Evolutionary conservation across 2,888 invertebrate genomes (phyloP).

Genomic region (Gonocerus acuteangulatus): DNA sequence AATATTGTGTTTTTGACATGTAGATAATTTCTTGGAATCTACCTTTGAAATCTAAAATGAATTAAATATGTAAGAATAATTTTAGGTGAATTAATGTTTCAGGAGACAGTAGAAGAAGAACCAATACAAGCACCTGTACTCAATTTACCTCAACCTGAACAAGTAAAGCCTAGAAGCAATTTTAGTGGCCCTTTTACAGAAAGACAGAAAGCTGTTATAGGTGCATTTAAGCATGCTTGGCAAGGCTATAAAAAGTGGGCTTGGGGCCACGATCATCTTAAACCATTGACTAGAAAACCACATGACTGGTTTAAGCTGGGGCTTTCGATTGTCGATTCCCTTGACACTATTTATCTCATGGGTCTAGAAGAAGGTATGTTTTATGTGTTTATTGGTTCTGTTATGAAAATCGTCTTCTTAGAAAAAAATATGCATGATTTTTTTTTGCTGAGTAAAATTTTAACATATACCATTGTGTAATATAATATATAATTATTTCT

Average conservation of each 20-base stretch:
- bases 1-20: background rate
- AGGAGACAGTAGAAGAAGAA: constrained; percentile 7
- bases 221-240: constrained; percentile 91
- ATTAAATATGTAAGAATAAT: background rate
- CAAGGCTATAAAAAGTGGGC: constrained; percentile 84
- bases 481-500: too few relatives aligned
- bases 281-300: constrained; percentile 74
- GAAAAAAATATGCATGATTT: too few relatives aligned
- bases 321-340: constrained; percentile 87
- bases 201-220: constrained; percentile 75
- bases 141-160: background rate
- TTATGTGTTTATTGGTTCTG: too few relatives aligned
- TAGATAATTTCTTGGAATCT: constrained; percentile 26
- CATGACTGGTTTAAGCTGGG: constrained; percentile 95
- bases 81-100: background rate
- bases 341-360: constrained; percentile 96
- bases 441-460: too few relatives aligned
- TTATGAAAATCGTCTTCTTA: too few relatives aligned
- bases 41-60: too few relatives aligned
- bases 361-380: constrained; percentile 72
- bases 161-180: background rate
- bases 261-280: constrained; percentile 95
- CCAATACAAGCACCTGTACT: background rate
- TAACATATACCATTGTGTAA: too few relatives aligned
- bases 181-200: constrained; percentile 35